A percentile compares a stretch with the other conserved stretches of the same genome.
Conservation (phyloP, 2,113 vertebrate genomes). For the Phocoena phocoena region DNA sequence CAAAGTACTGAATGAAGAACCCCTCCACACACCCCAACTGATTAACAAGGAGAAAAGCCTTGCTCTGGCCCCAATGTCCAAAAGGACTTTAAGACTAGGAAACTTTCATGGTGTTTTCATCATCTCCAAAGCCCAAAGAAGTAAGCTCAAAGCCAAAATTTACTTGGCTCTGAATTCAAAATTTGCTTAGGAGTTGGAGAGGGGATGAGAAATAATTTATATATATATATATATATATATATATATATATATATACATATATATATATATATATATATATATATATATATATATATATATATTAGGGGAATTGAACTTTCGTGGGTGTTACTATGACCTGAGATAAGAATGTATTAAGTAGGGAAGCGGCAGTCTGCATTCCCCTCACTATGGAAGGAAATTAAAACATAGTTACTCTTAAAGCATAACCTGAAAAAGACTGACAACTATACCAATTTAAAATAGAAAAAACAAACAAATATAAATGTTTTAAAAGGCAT, state of each 20-base stretch:
- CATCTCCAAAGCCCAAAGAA: background rate
- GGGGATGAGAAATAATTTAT: no score
- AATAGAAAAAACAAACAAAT: background rate
- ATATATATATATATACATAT: no score
- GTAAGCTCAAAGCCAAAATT: background rate
- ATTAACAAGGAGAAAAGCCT: background rate
- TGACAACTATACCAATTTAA: background rate
- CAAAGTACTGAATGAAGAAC: background rate
- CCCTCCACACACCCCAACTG: background rate
- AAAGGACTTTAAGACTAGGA: background rate
- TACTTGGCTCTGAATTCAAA: background rate
- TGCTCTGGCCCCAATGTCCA: rapidly evolving
- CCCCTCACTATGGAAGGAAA: background rate
- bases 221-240: no score
- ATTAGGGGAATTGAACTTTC: background rate
- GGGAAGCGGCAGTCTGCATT: rapidly evolving
- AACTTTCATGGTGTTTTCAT: rapidly evolving
- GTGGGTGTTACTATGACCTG: background rate
- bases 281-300: no score
- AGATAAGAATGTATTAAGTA: background rate
- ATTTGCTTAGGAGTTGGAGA: background rate
- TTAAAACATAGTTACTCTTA: background rate
- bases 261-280: no score
- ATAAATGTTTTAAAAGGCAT: background rate
- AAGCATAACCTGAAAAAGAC: background rate